Evolutionary conservation across 2,113 vertebrate genomes (phyloP), one percentile per base, ranked within the genome.

Genomic region (Origma solitaria): DNA sequence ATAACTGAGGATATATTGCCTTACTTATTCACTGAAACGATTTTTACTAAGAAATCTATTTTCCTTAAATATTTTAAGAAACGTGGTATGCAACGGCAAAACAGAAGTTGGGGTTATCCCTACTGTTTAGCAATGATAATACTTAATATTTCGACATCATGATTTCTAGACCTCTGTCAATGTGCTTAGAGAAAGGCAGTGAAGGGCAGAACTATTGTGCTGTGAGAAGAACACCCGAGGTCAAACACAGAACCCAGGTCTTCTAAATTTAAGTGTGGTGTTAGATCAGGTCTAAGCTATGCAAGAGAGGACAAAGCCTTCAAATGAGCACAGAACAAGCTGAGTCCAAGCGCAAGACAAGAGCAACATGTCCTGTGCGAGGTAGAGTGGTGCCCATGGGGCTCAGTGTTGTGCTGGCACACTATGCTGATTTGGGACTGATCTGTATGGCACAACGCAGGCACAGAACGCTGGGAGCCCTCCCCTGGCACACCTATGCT

Each of bases 251-350:
- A 44, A 56, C 22, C 22, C 50, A 47, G 30, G 5, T 44, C 54
- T 64, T 25, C 42, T 0, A 0, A 15, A 9, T 31, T 51, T 12
- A 57, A n/a, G 15, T 1, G 0, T 22, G 17, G 25, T 33, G 7
- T 19, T 2, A 40, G 28, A 53, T 37, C 6, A 64, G 7, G 7
- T 42, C 21, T 58, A 18, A 85, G 40, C 47, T 38, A 33, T 3
- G 7, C 15, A 24, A 77, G 49, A 28, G 13, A 61, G 33, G 47
- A n/a, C 19, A 13, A 21, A 5, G 11, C 11, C 53, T 82, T 47
- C 77, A 35, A 54, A 66, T 5, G 27, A 73, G 28, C 40, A 33
- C 25, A 45, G 58, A 53, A 30, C 27, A 35, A 76, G 49, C 22
- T 38, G 61, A 50, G 19, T n/a, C 28, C 50, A 28, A 49, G 64